A percentile compares a stretch with the other conserved stretches of the same genome.
Conservation (phyloP, 2,888 invertebrate species). For the Cryptocephalus primarius region DNA sequence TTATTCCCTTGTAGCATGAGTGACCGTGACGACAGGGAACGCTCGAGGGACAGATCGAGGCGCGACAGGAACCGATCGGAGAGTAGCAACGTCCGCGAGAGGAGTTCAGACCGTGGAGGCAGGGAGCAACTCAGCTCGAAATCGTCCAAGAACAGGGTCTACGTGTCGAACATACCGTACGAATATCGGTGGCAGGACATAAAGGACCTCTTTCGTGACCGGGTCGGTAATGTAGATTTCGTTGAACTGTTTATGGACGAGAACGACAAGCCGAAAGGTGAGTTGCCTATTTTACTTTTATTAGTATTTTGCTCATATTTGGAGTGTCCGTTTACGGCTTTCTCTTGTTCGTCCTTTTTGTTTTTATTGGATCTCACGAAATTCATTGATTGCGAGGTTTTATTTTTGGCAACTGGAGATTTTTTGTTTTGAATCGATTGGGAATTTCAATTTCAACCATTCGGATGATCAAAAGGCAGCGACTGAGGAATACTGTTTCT, state of each 20-base stretch:
- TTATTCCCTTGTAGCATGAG: too few species aligned
- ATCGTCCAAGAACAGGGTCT: conserved; percentile 47
- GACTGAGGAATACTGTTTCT: too few species aligned
- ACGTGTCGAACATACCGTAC: conserved; percentile 92
- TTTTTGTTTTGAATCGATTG: too few species aligned
- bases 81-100: conserved; percentile 7
- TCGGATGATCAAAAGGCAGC: too few species aligned
- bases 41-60: conserved; percentile 4
- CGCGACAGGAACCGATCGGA: conserved; percentile 3
- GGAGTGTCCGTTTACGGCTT: too few species aligned
- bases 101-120: conserved; percentile 7
- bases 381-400: too few species aligned
- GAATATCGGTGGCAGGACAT: conserved; percentile 97
- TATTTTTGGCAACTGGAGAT: too few species aligned
- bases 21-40: conserved; percentile 6
- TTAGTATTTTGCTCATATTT: too few species aligned
- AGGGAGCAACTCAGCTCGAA: conserved; percentile 9
- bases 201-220: conserved; percentile 84
- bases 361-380: too few species aligned
- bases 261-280: conserved; percentile 72
- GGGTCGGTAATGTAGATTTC: conserved; percentile 87
- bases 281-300: too few species aligned
- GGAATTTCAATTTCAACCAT: too few species aligned
- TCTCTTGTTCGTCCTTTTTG: too few species aligned
- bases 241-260: conserved; percentile 92